Evolutionary conservation across 2,113 vertebrate genomes (phyloP).

Genomic region (Murina feae): DNA sequence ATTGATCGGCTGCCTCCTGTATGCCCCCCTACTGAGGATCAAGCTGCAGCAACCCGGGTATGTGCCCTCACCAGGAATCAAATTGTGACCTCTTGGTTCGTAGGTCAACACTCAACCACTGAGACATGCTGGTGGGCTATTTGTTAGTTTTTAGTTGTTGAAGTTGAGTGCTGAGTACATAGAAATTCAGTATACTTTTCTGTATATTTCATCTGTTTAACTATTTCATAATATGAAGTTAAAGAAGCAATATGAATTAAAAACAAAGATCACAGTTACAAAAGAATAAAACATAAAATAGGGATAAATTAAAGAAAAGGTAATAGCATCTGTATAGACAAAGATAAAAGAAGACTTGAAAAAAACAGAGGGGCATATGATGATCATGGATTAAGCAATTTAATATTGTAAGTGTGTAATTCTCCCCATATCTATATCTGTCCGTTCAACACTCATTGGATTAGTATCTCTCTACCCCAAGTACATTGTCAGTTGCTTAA

Average conservation of each 20-base stretch:
- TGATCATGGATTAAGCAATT: not conserved
- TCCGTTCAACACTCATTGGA: not conserved
- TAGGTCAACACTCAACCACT: too few species aligned
- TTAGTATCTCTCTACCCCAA: not conserved
- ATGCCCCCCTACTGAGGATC: too few species aligned
- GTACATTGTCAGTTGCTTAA: not conserved
- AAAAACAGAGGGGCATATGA: not conserved
- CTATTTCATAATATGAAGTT: not conserved
- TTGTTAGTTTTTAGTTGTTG: not conserved
- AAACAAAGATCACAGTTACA: not conserved
- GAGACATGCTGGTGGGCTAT: too few species aligned
- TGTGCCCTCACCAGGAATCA: too few species aligned
- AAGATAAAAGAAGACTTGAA: not conserved
- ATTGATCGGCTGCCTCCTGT: too few species aligned
- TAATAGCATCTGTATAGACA: not conserved
- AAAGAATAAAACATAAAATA: not conserved
- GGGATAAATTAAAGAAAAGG: not conserved
- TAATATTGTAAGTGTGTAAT: not conserved
- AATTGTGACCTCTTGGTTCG: too few species aligned
- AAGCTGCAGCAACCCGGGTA: too few species aligned
- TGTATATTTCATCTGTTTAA: not conserved
- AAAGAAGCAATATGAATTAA: not conserved
- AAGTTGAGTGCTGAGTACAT: not conserved
- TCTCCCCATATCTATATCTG: not conserved
- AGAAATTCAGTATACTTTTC: not conserved